A percentile compares a stretch with the other conserved stretches of the same genome.
Evolutionary conservation across 2,113 vertebrate genomes (phyloP).

Genomic region (Ceyx margarethae): DNA sequence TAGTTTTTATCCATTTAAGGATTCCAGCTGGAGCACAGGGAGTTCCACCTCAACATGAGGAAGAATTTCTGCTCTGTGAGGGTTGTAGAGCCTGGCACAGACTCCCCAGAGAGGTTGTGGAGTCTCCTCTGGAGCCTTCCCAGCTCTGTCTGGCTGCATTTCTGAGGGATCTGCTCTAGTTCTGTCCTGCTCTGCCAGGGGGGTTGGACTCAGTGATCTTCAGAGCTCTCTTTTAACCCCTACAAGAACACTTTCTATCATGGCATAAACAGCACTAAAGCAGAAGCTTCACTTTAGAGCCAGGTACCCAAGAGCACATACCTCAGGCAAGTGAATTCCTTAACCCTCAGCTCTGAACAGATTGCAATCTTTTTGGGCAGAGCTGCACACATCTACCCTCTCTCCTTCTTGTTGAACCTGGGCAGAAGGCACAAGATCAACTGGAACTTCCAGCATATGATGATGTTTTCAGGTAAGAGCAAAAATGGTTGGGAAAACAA

Average conservation of each 20-base stretch:
- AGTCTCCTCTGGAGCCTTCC: too few species aligned
- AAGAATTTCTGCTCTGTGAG: too few species aligned
- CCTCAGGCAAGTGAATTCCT: conserved; percentile 57
- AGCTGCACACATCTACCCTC: conserved; percentile 92
- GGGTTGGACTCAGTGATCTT: too few species aligned
- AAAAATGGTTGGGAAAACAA: neutral
- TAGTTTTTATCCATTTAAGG: too few species aligned
- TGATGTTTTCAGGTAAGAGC: conserved; percentile 96
- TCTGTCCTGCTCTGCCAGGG: too few species aligned
- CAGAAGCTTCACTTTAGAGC: neutral
- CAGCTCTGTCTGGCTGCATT: too few species aligned
- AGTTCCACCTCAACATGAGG: too few species aligned
- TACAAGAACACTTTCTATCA: neutral
- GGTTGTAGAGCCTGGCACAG: too few species aligned
- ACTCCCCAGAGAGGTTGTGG: too few species aligned
- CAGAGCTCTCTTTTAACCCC: too few species aligned
- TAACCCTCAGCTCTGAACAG: conserved; percentile 78
- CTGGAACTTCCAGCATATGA: conserved; percentile 98
- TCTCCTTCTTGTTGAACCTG: conserved; percentile 95
- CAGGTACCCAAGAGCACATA: neutral
- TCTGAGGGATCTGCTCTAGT: too few species aligned
- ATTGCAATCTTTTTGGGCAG: conserved; percentile 91
- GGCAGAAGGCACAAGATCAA: conserved; percentile 94
- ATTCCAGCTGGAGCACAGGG: too few species aligned
- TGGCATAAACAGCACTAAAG: neutral